Evolutionary conservation across 2,888 invertebrate genomes (phyloP), one percentile per base, ranked within the genome.

Genomic region (Brachyptera risi): DNA sequence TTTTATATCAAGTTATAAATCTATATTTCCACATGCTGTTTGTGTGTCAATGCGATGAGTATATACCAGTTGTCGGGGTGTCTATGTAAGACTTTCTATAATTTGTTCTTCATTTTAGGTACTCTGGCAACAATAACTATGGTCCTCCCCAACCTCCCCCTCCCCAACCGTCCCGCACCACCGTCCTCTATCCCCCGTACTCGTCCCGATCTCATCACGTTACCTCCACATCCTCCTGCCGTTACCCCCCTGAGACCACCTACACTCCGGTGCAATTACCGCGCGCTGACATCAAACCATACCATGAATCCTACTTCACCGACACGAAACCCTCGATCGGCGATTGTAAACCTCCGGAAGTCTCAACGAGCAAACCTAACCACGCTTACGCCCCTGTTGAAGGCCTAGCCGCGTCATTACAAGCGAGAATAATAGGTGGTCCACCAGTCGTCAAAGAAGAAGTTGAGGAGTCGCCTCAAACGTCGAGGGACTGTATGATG

Each of bases 371-470:
- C 23, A 59, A 44, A 15, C 27, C 27, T 7, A 17, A 24, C 44
- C 58, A 38, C 7, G 38, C 58, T 15, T 59, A 59, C 44, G 62
- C 38, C 37, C 76, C 76, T 1, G 72, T 79, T 4, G 82, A 82
- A 83, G 91, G 92, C 62, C 74, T 92, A 63, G 92, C 92, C 23
- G 92, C 91, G 56, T 90, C 90, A 59, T 75, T 92, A 65, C 91
- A 91, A 72, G 89, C 88, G 62, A 83, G 90, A 68, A 88, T 91
- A 67, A 79, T 91, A 78, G 68, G 83, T 77, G 75, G 83, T 77
- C 77, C 51, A 68, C 71, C 54, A 67, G 68, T 59, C 63, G 69
- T 65, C 21, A 65, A 63, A 47, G 63, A 61, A 42, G 65, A 65
- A 47, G 44, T 40, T 15, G 63, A 44, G 67, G 68, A 38, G 67